phyloP scores from a whole-genome alignment of 1,140 invertebrate genomes.

The Eubasilissa regina region DNA sequence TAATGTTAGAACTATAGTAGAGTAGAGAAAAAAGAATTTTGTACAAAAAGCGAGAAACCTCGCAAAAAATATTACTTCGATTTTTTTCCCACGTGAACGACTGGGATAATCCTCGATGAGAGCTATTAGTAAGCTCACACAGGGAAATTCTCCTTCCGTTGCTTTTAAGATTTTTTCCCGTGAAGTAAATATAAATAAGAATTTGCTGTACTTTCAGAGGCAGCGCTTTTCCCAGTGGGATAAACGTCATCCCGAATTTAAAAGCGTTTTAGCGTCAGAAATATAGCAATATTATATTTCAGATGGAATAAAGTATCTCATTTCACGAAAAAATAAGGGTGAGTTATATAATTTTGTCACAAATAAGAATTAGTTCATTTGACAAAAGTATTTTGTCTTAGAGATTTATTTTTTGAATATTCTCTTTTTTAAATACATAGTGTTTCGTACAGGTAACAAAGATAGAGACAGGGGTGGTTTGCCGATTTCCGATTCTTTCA shows the following conservation, averaged over 20 bases:
- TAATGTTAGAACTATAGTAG: no score
- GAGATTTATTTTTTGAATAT: no score
- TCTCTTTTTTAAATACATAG: no score
- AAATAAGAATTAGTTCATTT: no score
- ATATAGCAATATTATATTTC: conserved; percentile 45
- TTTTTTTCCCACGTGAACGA: conserved; percentile 1
- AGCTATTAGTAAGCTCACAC: conserved; percentile 52
- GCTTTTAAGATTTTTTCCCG: conserved; percentile 33
- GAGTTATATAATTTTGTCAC: no score
- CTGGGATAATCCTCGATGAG: conserved; percentile 52
- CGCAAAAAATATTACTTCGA: neutral
- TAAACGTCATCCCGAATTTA: conserved; percentile 59
- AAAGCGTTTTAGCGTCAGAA: conserved; percentile 55
- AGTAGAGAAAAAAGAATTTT: no score
- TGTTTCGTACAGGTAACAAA: no score
- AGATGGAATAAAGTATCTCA: neutral
- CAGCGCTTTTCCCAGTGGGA: conserved; percentile 48
- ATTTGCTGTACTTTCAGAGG: conserved; percentile 48
- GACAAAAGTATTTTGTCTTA: no score
- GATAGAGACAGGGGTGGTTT: no score
- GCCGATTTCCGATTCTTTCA: no score
- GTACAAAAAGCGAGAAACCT: no score
- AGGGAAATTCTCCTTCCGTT: conserved; percentile 38
- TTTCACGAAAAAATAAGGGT: neutral
- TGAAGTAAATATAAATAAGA: conserved; percentile 39